phyloP scores from a whole-genome alignment of 2,888 invertebrate species.

The Agrotis exclamationis region DNA sequence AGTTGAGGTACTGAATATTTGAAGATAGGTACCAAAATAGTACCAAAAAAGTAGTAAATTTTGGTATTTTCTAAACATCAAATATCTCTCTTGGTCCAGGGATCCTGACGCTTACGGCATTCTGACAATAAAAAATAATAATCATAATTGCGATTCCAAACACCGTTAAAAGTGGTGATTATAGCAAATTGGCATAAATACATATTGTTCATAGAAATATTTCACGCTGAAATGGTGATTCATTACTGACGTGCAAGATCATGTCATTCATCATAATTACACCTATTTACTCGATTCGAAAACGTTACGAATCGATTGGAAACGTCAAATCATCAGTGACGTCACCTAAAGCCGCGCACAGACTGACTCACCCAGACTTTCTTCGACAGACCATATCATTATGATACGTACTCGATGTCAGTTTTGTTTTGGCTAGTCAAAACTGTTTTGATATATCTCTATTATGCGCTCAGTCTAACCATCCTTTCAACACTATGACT shows the following conservation, averaged over 20 bases:
- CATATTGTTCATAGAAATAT: background rate
- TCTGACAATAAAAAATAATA: background rate
- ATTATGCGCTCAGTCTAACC: background rate
- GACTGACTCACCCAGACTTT: constrained; percentile 11
- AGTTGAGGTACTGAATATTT: too few species aligned
- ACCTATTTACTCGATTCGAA: constrained; percentile 39
- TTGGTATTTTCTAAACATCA: too few species aligned
- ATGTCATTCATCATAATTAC: constrained; percentile 27
- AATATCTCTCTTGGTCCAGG: too few species aligned
- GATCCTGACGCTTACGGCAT: too few species aligned
- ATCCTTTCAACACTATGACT: constrained; percentile 11
- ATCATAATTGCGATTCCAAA: background rate
- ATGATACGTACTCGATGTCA: background rate
- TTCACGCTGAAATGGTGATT: constrained; percentile 10
- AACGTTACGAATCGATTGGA: constrained; percentile 36
- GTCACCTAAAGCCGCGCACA: background rate
- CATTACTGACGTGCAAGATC: constrained; percentile 5
- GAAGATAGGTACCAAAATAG: too few species aligned
- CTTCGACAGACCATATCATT: background rate
- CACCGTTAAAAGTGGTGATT: background rate
- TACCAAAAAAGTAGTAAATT: too few species aligned
- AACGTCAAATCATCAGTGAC: constrained; percentile 31
- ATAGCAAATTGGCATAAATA: background rate
- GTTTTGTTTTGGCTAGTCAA: background rate
- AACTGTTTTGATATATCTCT: background rate